Conservation (phyloP, 1,140 invertebrate species). For the Leptoteleia sp. region DNA sequence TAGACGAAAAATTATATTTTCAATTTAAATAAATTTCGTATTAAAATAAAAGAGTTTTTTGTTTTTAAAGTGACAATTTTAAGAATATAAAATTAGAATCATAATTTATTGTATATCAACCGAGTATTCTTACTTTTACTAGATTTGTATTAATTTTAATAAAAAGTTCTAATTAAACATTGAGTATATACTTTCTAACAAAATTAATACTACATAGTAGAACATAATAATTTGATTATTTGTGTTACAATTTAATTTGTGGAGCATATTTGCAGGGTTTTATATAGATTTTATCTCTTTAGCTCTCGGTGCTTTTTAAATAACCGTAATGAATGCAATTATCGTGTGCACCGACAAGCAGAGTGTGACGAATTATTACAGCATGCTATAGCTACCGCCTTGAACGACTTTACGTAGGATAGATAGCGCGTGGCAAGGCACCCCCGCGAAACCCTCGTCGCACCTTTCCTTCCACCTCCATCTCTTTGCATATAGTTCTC, state of each 20-base stretch:
- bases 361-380: constrained; percentile 80
- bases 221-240: constrained; percentile 35
- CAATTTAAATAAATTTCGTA: too few species aligned
- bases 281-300: constrained; percentile 61
- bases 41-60: too few species aligned
- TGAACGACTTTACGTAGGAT: constrained; percentile 48
- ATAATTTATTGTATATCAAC: too few species aligned
- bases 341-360: constrained; percentile 79
- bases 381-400: constrained; percentile 68
- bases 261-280: constrained; percentile 45
- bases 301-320: constrained; percentile 74
- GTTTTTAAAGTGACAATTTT: too few species aligned
- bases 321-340: constrained; percentile 81
- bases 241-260: constrained; percentile 13
- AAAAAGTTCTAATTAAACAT: too few species aligned
- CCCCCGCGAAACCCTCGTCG: constrained; percentile 59
- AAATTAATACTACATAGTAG: too few species aligned
- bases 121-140: too few species aligned
- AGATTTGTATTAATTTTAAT: too few species aligned
- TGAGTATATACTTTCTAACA: too few species aligned
- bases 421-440: constrained; percentile 76
- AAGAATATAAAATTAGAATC: too few species aligned
- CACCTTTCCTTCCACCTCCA: constrained; percentile 34
- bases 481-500: constrained; percentile 42
- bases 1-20: too few species aligned